phyloP scores from a whole-genome alignment of 2,888 invertebrate genomes.

The Stenichneumon culpator region DNA sequence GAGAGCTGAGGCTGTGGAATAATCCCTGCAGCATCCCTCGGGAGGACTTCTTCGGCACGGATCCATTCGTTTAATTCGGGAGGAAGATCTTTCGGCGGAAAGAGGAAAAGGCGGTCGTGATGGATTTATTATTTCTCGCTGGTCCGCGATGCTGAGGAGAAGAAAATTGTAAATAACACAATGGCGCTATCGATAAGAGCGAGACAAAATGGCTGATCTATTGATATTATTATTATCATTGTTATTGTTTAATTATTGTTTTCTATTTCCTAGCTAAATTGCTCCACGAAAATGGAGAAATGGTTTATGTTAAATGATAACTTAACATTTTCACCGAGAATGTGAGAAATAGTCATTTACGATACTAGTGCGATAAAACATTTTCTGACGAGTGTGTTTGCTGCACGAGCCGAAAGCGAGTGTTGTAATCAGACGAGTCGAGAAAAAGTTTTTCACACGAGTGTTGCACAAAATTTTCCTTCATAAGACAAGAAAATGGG shows the following conservation, averaged over 20 bases:
- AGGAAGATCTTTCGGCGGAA: slow-evolving; percentile 44
- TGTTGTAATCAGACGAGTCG: no score
- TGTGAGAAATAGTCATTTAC: not conserved
- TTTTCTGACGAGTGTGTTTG: no score
- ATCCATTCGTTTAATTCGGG: slow-evolving; percentile 49
- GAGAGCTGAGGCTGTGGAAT: slow-evolving; percentile 15
- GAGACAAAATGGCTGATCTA: not conserved
- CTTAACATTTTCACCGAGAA: not conserved
- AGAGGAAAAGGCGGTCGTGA: slow-evolving; percentile 29
- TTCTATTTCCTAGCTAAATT: no score
- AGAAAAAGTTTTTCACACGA: no score
- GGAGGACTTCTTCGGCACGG: slow-evolving; percentile 20
- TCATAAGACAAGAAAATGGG: no score
- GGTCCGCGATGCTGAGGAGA: not conserved
- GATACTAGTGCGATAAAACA: no score
- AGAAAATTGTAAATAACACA: not conserved
- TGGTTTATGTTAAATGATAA: no score
- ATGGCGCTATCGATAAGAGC: not conserved
- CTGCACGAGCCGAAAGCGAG: no score
- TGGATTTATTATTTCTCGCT: slow-evolving; percentile 3
- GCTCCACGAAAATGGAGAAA: no score
- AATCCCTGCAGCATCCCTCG: slow-evolving; percentile 33
- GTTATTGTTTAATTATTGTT: no score
- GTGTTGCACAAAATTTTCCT: no score
- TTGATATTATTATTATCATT: not conserved